A percentile compares a stretch with the other conserved stretches of the same genome.
Evolutionary conservation across 2,888 invertebrate species (phyloP).

Genomic region (Sesia bembeciformis): DNA sequence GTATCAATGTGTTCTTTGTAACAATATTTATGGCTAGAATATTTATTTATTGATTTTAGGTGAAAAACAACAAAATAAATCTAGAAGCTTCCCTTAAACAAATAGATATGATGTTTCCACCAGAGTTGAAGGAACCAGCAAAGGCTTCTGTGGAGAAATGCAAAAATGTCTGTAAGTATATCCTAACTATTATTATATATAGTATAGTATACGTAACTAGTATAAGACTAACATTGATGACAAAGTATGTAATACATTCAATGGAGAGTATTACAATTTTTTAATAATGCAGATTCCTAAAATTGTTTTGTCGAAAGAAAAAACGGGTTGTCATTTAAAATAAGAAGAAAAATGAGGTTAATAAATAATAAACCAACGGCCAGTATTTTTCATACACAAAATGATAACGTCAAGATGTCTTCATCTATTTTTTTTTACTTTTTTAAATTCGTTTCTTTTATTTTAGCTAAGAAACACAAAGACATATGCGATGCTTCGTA

Average conservation of each 20-base stretch:
- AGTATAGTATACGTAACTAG: too few species aligned
- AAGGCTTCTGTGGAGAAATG: constrained; percentile 39
- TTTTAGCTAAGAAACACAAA: constrained; percentile 57
- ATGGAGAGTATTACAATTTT: too few species aligned
- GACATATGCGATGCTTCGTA: constrained; percentile 56
- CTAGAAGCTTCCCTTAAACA: constrained; percentile 51
- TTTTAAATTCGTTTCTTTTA: not conserved
- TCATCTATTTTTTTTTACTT: not conserved
- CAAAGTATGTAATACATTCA: too few species aligned
- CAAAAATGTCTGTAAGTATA: constrained; percentile 37
- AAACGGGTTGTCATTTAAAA: too few species aligned
- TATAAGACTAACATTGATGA: too few species aligned
- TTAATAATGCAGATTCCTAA: too few species aligned
- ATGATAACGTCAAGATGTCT: not conserved
- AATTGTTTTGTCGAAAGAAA: too few species aligned
- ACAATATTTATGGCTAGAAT: not conserved
- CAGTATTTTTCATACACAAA: not conserved
- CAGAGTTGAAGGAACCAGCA: constrained; percentile 40
- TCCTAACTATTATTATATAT: too few species aligned
- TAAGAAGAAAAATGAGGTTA: not conserved
- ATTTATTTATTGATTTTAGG: constrained; percentile 16
- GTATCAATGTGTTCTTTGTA: not conserved
- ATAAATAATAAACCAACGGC: not conserved
- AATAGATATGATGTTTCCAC: constrained; percentile 52
- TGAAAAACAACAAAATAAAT: constrained; percentile 51